Percentiles rank a stretch among this genome's conserved stretches.
Evolutionary conservation across 2,113 vertebrate genomes (phyloP).

Genomic region (Callipepla californica): DNA sequence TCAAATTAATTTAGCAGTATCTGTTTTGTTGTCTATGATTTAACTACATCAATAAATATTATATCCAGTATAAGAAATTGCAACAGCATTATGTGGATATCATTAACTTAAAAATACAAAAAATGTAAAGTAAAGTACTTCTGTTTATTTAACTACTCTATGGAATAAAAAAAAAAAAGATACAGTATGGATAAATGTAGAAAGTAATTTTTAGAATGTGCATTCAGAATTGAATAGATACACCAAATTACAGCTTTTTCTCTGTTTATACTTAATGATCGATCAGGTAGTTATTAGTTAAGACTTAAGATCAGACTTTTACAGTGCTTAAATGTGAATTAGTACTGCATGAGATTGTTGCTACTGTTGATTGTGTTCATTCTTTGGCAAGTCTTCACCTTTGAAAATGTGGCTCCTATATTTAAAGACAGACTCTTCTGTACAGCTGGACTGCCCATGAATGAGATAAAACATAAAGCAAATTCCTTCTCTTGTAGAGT

Average conservation of each 20-base stretch:
- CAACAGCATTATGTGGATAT: background rate
- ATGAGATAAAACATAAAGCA: background rate
- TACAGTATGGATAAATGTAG: no score
- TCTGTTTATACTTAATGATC: background rate
- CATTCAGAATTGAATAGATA: background rate
- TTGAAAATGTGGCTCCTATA: background rate
- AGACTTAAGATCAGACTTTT: background rate
- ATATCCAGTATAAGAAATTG: background rate
- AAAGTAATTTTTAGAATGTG: no score
- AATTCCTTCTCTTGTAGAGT: background rate
- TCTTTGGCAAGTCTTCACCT: background rate
- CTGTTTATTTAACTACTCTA: background rate
- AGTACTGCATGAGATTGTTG: background rate
- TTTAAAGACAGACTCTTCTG: background rate
- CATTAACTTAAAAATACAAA: background rate
- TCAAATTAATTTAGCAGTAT: constrained; percentile 14
- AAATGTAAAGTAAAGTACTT: background rate
- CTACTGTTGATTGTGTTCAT: background rate
- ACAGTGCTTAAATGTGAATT: background rate
- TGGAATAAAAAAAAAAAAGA: no score
- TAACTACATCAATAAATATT: constrained; percentile 8
- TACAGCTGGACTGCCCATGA: background rate
- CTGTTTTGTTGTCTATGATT: constrained; percentile 19
- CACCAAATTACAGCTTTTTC: background rate
- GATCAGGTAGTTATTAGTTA: background rate